Evolutionary conservation across 2,797 vertebrate genomes (phyloP).

Genomic region (Nannoperca obscura): DNA sequence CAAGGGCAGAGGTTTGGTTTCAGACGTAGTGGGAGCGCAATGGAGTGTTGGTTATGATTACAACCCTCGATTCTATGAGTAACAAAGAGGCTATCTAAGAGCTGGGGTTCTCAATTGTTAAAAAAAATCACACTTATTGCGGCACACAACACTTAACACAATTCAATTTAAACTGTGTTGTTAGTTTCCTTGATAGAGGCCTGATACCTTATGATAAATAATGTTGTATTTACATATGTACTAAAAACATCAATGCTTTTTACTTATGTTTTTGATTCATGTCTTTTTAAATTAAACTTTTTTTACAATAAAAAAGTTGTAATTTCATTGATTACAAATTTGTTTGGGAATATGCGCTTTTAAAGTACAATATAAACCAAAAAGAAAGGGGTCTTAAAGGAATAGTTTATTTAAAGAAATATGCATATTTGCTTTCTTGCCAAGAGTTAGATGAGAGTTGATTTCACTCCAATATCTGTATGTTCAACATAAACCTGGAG

Average conservation of each 20-base stretch:
- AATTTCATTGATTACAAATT: neutral
- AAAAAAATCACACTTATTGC: neutral
- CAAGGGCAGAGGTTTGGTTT: slow-evolving; percentile 16
- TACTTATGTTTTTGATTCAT: neutral
- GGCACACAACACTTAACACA: no score
- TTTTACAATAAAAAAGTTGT: neutral
- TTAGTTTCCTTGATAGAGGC: neutral
- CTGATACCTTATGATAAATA: no score
- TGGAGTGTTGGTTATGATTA: slow-evolving; percentile 4
- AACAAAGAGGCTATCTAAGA: neutral
- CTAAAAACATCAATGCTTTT: neutral
- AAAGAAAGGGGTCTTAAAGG: neutral
- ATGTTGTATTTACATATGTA: no score
- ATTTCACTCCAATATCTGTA: neutral
- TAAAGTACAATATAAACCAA: neutral
- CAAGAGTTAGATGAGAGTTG: neutral
- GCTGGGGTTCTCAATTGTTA: neutral
- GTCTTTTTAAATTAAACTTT: neutral
- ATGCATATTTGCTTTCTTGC: neutral
- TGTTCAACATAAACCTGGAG: neutral
- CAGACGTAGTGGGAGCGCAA: neutral
- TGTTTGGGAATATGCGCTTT: neutral
- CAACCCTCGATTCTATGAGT: neutral
- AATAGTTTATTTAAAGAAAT: no score
- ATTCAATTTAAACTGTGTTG: neutral